Percentiles rank a stretch among this genome's conserved stretches.
phyloP scores from a whole-genome alignment of 2,113 vertebrate species.

The Gobius niger region DNA sequence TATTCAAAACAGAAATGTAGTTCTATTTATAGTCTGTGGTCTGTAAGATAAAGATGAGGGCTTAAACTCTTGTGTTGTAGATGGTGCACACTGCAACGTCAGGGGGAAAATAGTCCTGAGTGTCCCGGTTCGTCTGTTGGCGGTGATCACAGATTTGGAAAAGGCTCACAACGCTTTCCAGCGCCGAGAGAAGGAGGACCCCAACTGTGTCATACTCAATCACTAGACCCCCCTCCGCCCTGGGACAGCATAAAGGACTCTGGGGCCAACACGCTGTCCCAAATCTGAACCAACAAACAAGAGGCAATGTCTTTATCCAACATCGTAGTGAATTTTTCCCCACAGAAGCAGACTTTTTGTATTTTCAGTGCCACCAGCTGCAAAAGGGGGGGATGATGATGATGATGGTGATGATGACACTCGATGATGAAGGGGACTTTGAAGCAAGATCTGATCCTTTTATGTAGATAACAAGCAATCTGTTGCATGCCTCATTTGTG shows the following conservation, averaged over 20 bases:
- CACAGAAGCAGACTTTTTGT: conserved; percentile 45
- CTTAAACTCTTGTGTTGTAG: conserved; percentile 29
- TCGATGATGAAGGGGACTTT: conserved; percentile 36
- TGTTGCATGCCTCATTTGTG: conserved; percentile 62
- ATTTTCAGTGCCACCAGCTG: conserved; percentile 54
- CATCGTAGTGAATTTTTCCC: conserved; percentile 33
- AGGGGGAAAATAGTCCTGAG: conserved; percentile 50
- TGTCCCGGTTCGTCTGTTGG: conserved; percentile 70
- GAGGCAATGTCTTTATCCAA: conserved; percentile 10
- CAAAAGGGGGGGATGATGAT: conserved; percentile 35
- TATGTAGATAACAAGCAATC: conserved; percentile 58
- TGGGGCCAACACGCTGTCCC: conserved; percentile 1
- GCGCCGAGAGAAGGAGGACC: conserved; percentile 68
- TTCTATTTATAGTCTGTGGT: too few relatives aligned
- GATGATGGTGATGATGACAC: conserved; percentile 40
- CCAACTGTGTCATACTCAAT: conserved; percentile 47
- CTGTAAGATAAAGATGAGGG: background rate
- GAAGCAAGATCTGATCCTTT: conserved; percentile 47
- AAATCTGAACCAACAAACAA: conserved; percentile 14
- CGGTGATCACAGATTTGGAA: conserved; percentile 81
- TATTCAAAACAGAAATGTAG: too few relatives aligned
- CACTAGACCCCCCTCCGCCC: conserved; percentile 48
- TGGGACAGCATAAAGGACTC: conserved; percentile 24
- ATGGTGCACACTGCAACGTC: conserved; percentile 46
- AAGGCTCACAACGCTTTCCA: conserved; percentile 79